Percentiles rank a stretch among this genome's conserved stretches.
These are phyloP conservation scores for Turnix velox DNA, from an alignment of 2,113 vertebrate species.

Conservation along the genomic window DNA sequence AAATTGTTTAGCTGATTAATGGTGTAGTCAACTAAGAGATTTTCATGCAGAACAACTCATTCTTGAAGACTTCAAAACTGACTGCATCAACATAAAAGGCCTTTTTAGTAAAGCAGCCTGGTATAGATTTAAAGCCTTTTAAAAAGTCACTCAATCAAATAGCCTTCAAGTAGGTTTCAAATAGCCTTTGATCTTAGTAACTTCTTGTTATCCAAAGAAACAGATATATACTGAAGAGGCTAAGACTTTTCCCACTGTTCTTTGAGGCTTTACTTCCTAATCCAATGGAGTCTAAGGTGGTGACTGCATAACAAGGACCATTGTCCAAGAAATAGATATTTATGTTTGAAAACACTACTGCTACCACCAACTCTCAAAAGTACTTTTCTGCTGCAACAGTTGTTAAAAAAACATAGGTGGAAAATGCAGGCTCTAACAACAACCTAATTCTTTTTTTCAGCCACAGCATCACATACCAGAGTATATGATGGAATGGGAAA, in stretches of 20 bases:
- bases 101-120: background rate
- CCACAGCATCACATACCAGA: background rate
- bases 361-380: background rate
- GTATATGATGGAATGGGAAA: background rate
- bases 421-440: background rate
- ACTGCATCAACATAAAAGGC: background rate
- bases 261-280: background rate
- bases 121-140: background rate
- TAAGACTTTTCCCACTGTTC: background rate
- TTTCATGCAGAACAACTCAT: background rate
- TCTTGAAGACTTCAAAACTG: background rate
- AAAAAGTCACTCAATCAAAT: background rate
- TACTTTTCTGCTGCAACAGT: background rate
- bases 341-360: background rate
- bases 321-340: background rate
- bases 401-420: background rate
- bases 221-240: background rate
- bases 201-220: background rate
- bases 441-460: rapidly evolving
- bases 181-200: background rate
- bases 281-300: background rate
- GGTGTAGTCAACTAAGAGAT: background rate
- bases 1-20: background rate
- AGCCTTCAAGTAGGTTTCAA: background rate
- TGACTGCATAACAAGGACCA: background rate